Evolutionary conservation across 2,113 vertebrate genomes (phyloP), one percentile per base, ranked within the genome.

Genomic region (Anseranas semipalmata): DNA sequence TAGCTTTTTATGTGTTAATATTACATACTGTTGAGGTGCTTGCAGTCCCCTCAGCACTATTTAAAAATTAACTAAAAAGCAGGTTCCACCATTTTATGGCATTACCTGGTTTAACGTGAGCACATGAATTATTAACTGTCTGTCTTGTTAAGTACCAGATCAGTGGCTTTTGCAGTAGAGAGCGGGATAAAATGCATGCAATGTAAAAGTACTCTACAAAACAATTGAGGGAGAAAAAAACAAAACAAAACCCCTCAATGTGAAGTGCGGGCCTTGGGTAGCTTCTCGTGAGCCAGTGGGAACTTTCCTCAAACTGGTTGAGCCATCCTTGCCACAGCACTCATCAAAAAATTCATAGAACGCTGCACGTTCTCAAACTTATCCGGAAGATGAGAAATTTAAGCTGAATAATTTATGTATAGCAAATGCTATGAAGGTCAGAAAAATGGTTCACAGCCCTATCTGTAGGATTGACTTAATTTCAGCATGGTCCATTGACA

Each of bases 81-180:
- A 90, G 91, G 96, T 96, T 97, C 97, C 91, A 95, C 95, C 90
- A 95, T 98, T 98, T 98, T 98, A 98, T 98, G 98, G 98, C 96
- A 97, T 98, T 99, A 99, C 99, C 99, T 99, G 99, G 98, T 98
- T 98, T 99, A 99, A 99, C 98, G 98, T 98, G 98, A 97, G 95
- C 85, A 85, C 77, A 81, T 99, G 97, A 99, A 99, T 99, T 99
- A 99, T 99, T 99, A 97, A 99, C 98, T 97, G 94, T 87, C 97
- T 98, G 93, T 98, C 98, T 98, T 91, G 98, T 96, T 98, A 98
- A 98, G 98, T 98, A 97, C 67, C 97, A 95, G 97, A 97, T 97
- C 98, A 97, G 96, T 97, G 98, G 98, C 98, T 98, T 98, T 99
- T 98, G 96, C 95, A 96, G 92, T 92, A 97, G 97, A 97, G 98